Percentiles rank a stretch among this genome's conserved stretches.
Evolutionary conservation across 2,888 invertebrate genomes (phyloP).

Genomic region (Bruchidius siliquastri): DNA sequence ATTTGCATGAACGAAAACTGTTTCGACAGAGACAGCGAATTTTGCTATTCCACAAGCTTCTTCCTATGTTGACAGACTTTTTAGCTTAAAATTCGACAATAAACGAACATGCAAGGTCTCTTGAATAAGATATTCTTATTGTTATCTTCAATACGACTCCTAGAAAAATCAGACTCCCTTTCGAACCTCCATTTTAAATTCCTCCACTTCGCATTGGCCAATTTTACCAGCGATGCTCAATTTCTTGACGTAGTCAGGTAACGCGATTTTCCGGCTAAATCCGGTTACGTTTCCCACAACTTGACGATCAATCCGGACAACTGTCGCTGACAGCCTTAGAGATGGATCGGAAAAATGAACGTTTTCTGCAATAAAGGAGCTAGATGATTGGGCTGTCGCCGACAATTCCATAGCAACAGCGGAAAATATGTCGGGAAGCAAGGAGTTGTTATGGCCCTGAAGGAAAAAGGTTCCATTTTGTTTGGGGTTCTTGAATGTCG

Average conservation of each 20-base stretch:
- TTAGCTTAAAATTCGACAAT: too few relatives aligned
- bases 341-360: neutral
- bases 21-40: too few relatives aligned
- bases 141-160: too few relatives aligned
- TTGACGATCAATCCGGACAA: neutral
- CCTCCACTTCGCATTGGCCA: neutral
- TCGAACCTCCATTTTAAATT: neutral
- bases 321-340: neutral
- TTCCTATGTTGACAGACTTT: too few relatives aligned
- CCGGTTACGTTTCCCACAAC: neutral
- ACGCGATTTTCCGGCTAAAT: neutral
- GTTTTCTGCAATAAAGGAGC: conserved; percentile 16
- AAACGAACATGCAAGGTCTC: too few relatives aligned
- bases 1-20: too few relatives aligned
- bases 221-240: neutral
- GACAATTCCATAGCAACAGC: conserved; percentile 30
- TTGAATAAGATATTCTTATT: too few relatives aligned
- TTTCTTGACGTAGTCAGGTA: neutral
- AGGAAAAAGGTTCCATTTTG: conserved; percentile 25
- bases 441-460: conserved; percentile 30
- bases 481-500: too few relatives aligned
- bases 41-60: too few relatives aligned
- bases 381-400: conserved; percentile 42
- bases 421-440: neutral
- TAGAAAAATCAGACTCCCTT: too few relatives aligned